These are phyloP conservation scores for Sminthurinus aureus DNA, from an alignment of 2,888 invertebrate species.

Conservation along the genomic window DNA sequence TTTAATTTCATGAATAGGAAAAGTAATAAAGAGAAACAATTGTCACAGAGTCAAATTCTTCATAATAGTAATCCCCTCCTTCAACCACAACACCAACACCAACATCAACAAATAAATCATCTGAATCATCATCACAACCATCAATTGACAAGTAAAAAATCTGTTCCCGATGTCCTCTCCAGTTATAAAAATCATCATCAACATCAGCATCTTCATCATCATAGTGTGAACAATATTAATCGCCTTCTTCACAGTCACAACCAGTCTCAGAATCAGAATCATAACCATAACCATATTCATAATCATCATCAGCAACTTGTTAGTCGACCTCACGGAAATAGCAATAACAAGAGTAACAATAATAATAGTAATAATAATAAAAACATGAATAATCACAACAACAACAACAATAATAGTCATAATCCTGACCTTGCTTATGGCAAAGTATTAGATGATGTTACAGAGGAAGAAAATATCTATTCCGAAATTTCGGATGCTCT, in stretches of 20 bases:
- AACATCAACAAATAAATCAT: background rate
- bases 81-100: background rate
- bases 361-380: background rate
- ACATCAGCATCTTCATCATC: background rate
- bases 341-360: background rate
- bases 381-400: background rate
- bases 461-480: constrained; percentile 59
- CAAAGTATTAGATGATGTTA: constrained; percentile 58
- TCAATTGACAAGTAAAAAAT: background rate
- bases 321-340: background rate
- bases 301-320: constrained; percentile 5
- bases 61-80: background rate
- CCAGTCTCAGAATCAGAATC: background rate
- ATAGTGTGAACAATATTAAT: background rate
- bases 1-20: constrained; percentile 58
- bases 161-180: constrained; percentile 33
- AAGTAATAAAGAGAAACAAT: constrained; percentile 32
- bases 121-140: constrained; percentile 11
- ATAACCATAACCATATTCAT: background rate
- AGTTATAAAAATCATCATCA: constrained; percentile 5
- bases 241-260: background rate
- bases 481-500: constrained; percentile 56
- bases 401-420: background rate
- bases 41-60: background rate
- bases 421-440: constrained; percentile 55